Evolutionary conservation across 2,888 invertebrate species (phyloP), one percentile per base, ranked within the genome.

Genomic region (Hemithea aestivaria): DNA sequence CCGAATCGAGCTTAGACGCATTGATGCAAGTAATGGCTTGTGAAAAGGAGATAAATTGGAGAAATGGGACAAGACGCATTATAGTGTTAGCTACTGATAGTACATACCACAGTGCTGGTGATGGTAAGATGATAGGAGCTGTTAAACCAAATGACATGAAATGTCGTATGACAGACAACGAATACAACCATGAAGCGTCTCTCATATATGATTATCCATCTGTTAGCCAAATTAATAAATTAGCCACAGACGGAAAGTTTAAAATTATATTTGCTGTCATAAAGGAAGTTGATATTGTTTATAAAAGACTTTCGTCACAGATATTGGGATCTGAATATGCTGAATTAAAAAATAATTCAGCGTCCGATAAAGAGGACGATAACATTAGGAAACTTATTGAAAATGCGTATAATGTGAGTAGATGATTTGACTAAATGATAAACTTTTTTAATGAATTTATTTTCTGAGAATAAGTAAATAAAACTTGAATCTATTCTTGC

Each of bases 1-100:
- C 93, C 0, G 96, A 96, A 78, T 95, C 95, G 9, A 94, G 95
- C 2, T 90, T 97, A 29, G 96, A 97, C 69, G 96, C 94, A 6
- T 78, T 96, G 27, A 94, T 97, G 92, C 96, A 96, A 77, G 93
- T 91, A 0, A 92, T 96, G 62, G 91, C 91, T 6, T 93, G 93
- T 57, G 74, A 88, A 51, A 55, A 90, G 1, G 78, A 90, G 52
- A 91, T 96, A 48, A 92, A 92, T 1, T 97, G 96, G 96, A 82
- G 96, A 45, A 63, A 83, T 0, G 83, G 90, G 16, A 92, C 94
- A 0, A 83, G 94, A 42, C 91, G 91, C 56, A 89, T 96, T 52
- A 79, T 96, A 35, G 90, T 96, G 1, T 89, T 94, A 56, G 93
- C 93, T 4, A 94, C 94, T 0, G 96, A 96, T 70, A 92, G 92